These are phyloP conservation scores for Lasius platythorax DNA, from an alignment of 2,888 invertebrate genomes.

Conservation along the genomic window DNA sequence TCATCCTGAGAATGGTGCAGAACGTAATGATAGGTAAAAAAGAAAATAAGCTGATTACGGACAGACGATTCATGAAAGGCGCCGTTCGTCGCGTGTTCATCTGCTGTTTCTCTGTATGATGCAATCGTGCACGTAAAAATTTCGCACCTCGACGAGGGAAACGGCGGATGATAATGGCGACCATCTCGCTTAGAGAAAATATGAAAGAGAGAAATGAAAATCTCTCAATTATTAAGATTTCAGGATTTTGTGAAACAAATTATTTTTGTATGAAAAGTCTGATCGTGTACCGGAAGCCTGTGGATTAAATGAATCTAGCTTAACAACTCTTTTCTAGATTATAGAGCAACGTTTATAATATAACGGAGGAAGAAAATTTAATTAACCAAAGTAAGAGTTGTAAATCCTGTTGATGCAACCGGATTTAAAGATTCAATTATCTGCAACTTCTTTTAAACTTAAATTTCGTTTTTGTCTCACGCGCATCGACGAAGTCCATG, in stretches of 20 bases:
- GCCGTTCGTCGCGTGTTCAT: background rate
- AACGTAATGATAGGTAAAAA: conserved; percentile 17
- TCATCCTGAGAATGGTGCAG: conserved; percentile 23
- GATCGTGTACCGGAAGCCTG: background rate
- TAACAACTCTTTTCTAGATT: background rate
- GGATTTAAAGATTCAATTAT: conserved; percentile 14
- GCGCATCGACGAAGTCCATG: background rate
- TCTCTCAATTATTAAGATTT: background rate
- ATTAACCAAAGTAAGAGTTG: background rate
- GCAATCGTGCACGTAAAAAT: background rate
- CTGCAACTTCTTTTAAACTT: background rate
- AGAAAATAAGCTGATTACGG: conserved; percentile 9
- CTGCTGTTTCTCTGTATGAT: background rate
- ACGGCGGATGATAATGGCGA: background rate
- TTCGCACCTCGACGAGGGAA: background rate
- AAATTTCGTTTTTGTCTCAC: background rate
- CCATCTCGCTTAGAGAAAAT: background rate
- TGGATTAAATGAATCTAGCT: background rate
- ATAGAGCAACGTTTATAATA: background rate
- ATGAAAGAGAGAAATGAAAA: background rate
- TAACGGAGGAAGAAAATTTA: background rate
- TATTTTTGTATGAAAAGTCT: background rate
- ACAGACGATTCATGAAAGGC: background rate
- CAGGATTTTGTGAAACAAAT: background rate
- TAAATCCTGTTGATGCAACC: background rate